A percentile compares a stretch with the other conserved stretches of the same genome.
These are phyloP conservation scores for Diplosoma virens DNA, from an alignment of 23 tunicate species.

Conservation along the genomic window DNA sequence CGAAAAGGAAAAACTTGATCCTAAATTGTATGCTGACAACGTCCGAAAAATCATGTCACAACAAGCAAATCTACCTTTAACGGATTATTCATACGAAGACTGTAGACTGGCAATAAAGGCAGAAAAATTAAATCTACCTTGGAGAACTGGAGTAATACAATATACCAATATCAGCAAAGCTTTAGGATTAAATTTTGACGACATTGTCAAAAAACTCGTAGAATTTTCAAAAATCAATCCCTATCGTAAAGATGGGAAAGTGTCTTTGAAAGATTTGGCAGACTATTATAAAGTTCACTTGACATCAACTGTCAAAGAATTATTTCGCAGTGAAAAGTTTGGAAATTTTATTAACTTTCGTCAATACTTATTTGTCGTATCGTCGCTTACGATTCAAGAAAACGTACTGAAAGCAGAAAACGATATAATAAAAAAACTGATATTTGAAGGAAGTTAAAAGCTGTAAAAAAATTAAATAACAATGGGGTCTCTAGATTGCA, in stretches of 20 bases:
- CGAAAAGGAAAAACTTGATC: constrained; percentile 48
- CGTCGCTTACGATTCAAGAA: constrained; percentile 50
- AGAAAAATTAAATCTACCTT: constrained; percentile 35
- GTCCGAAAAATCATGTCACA: constrained; percentile 53
- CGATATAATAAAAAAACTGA: too few relatives aligned
- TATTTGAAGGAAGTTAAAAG: too few relatives aligned
- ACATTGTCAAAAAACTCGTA: constrained; percentile 20
- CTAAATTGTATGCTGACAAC: constrained; percentile 65
- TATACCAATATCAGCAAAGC: constrained; percentile 34
- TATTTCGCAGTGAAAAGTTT: constrained; percentile 39
- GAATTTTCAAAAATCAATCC: constrained; percentile 20
- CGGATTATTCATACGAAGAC: constrained; percentile 80
- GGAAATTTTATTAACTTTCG: constrained; percentile 64
- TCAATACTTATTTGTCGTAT: constrained; percentile 78
- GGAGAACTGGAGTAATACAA: constrained; percentile 38
- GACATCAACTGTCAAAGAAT: constrained; percentile 40
- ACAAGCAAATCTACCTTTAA: constrained; percentile 30
- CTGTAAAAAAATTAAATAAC: too few relatives aligned
- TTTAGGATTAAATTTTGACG: constrained; percentile 20
- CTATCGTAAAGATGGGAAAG: constrained; percentile 38
- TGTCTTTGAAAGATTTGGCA: constrained; percentile 44
- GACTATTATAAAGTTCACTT: constrained; percentile 32
- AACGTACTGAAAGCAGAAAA: too few relatives aligned
- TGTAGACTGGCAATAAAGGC: constrained; percentile 64
- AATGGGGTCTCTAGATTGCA: too few relatives aligned